These are phyloP conservation scores for Apodemia mormo DNA, from an alignment of 2,888 invertebrate species.

Conservation along the genomic window DNA sequence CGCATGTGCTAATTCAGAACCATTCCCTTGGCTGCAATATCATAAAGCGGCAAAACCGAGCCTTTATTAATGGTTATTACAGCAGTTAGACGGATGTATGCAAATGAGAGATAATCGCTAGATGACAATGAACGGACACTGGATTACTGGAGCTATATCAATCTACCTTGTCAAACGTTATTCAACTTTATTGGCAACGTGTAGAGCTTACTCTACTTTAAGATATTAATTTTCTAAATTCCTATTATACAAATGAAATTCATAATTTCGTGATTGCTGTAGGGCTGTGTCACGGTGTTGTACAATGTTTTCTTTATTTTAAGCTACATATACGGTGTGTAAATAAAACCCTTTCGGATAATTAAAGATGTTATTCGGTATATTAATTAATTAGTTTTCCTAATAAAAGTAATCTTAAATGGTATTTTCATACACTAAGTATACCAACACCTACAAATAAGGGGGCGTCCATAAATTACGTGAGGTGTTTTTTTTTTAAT, in stretches of 20 bases:
- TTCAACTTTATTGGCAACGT: neutral
- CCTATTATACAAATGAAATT: neutral
- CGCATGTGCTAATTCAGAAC: neutral
- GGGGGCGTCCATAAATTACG: too few species aligned
- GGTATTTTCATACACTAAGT: too few species aligned
- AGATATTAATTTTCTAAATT: neutral
- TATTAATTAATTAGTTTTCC: too few species aligned
- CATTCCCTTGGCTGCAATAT: too few species aligned
- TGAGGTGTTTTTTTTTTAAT: too few species aligned
- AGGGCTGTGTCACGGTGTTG: neutral
- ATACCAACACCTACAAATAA: too few species aligned
- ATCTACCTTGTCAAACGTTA: neutral
- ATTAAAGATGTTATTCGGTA: too few species aligned
- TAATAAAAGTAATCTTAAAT: too few species aligned
- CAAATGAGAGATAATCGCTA: neutral
- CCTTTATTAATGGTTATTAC: slow-evolving; percentile 1
- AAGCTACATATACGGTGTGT: too few species aligned
- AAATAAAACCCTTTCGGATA: too few species aligned
- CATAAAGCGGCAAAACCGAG: neutral
- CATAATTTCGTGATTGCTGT: neutral
- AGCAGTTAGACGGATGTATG: neutral
- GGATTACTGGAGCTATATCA: neutral
- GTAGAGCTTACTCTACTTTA: neutral
- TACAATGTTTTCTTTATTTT: neutral
- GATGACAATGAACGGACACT: neutral